Evolutionary conservation across 2,113 vertebrate species (phyloP), one percentile per base, ranked within the genome.

Genomic region (Lathamus discolor): DNA sequence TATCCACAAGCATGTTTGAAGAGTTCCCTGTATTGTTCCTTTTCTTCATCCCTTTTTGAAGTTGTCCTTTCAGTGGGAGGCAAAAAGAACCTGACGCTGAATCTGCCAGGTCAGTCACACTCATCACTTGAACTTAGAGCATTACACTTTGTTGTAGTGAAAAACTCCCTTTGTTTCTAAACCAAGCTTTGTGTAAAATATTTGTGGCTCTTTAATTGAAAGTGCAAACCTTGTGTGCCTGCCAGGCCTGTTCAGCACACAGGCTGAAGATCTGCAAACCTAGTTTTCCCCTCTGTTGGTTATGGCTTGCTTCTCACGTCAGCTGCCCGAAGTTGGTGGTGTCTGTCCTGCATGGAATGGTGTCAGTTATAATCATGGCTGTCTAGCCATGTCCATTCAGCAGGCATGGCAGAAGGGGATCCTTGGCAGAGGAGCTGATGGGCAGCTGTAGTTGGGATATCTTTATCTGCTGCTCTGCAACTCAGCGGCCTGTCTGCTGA

Each of bases 391-490:
- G 64, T 44, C 80, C 73, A 51, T 13, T 1, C 51, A 37, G 90
- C 41, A 84, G 76, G 52, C 5, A 8, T 88, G 94, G 94, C 96
- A 95, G 83, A 33, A 48, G 48, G 78, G 62, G 35, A 3, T 16
- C 33, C 63, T 37, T 79, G 88, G 24, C 88, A 27, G 8, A 43
- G 91, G 70, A 20, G 49, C 68, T 33, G 62, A 27, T 14, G 29
- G 74, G 83, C 89, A 70, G 86, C 89, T 88, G 80, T 14, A 48
- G 68, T 54, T 62, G 86, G 49, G 59, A 46, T 17, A 31, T 84
- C 83, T 70, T 90, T 70, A 37, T 72, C 66, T 79, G 79, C 75
- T 90, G 61, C 74, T 33, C 35, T 31, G 75, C 72, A 22, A 29
- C 49, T 33, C 59, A 4, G 84, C 61, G 61, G 81, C 57, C 69